Base-by-base conservation (phyloP, 2,113 vertebrate species). In the Heterocephalus glaber region DNA sequence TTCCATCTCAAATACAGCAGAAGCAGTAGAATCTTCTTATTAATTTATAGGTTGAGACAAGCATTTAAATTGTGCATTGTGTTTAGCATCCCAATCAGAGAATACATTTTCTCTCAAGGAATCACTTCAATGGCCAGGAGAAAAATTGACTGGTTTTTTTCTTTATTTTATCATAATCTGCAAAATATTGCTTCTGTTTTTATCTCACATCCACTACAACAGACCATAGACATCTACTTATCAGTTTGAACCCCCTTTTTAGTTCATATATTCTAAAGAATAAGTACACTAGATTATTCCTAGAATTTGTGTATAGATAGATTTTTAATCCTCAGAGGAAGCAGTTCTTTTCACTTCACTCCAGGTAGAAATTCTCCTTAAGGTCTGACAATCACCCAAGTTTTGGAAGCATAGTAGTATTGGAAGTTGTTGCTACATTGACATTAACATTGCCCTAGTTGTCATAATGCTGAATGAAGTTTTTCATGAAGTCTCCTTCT, bases 1-100 rank as follows among this genome's bases (percentile, higher is more conserved):
- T 84, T 87, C 16, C 24, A 0, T 89, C 20, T 77, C 54, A 65
- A 54, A 89, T 41, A 72, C 12, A 56, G 52, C 1, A 61, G 44
- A 94, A 87, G 4, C 22, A 52, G 28, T 68, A 56, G 24, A 76
- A 19, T 82, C 61, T 80, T 77, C 58, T 19, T 63, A 9, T 24
- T 76, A 14, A 20, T 87, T 61, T 58, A 26, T 60, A 56, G 44
- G 4, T 86, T 87, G 86, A n/a, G 61, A 60, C n/a, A 95, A 19
- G 54, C 54, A 13, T 24, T 81, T 89, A 26, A 41, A 74, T 11
- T 41, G 38, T 74, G 22, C 24, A 20, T 44, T 87, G 28, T 72
- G 20, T 54, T 80, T 65, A 61, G 22, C 85, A 92, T 68, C 47
- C 47, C 86, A 60, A 79, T 94, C 41, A 86, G 89, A 92, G 41